These are phyloP conservation scores for Barypeithes pellucidus DNA, from an alignment of 2,888 invertebrate genomes.

Conservation along the genomic window DNA sequence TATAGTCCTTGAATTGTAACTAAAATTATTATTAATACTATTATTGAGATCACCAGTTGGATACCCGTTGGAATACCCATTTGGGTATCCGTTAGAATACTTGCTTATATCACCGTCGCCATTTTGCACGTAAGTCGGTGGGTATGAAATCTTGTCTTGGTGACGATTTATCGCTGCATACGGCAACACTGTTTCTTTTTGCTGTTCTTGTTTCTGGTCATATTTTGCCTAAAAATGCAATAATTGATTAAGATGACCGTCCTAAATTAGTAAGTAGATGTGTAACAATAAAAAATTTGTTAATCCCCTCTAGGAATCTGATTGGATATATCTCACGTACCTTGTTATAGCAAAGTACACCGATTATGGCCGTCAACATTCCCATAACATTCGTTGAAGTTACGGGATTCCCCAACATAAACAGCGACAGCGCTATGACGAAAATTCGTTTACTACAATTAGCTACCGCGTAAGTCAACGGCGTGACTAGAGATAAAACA, in stretches of 20 bases:
- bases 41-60: constrained; percentile 57
- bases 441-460: constrained; percentile 95
- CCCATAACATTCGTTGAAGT: constrained; percentile 89
- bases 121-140: constrained; percentile 72
- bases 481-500: constrained; percentile 92
- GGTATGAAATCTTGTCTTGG: constrained; percentile 75
- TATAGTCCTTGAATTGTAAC: constrained; percentile 60
- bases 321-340: constrained; percentile 67
- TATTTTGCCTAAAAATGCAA: constrained; percentile 77
- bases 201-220: constrained; percentile 74
- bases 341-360: constrained; percentile 93
- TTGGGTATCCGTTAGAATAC: constrained; percentile 22
- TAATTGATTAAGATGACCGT: too few relatives aligned
- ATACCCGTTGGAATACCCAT: constrained; percentile 51
- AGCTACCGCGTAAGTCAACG: constrained; percentile 95
- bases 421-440: constrained; percentile 90
- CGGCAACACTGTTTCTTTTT: constrained; percentile 74
- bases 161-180: constrained; percentile 68
- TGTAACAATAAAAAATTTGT: too few relatives aligned
- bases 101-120: constrained; percentile 30
- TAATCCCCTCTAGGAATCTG: too few relatives aligned
- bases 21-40: constrained; percentile 63
- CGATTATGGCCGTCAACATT: constrained; percentile 91
- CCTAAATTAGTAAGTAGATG: too few relatives aligned
- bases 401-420: constrained; percentile 93